Evolutionary conservation across 2,888 invertebrate genomes (phyloP), one percentile per base, ranked within the genome.

Genomic region (Liodrosophila aerea): DNA sequence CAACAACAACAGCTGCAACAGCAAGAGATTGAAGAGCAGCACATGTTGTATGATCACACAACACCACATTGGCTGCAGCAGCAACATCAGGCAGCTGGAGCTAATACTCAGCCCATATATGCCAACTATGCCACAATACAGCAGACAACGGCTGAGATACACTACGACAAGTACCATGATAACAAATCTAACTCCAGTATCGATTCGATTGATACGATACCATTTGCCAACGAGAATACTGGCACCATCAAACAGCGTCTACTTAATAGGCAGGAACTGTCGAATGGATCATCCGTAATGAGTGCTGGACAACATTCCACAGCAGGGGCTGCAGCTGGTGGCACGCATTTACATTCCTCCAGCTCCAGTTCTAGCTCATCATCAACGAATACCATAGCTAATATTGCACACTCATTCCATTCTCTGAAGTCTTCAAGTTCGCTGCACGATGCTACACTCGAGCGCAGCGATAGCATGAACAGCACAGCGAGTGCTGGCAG

Each of bases 151-250:
- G 93, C 92, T 2, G 93, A 93, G 87, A 92, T 93, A 71, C 91
- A 91, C 84, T 88, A 89, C 71, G 91, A 91, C 81, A 91, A 90
- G 81, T 87, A 88, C 67, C 89, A 90, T 63, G 90, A 90, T 78
- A 90, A 83, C 80, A 90, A 90, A 96, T 97, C 96, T 89, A 96
- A 95, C 92, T 97, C 97, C 84, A 98, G 97, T 91, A 96, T 97
- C 73, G 98, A 98, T 92, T 97, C 97, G 43, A 90, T 90, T 59
- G 98, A 98, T 90, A 96, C 96, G 88, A 93, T 97, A 89, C 98
- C 98, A 34, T 99, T 99, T 91, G 98, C 98, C 75, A 98, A 99
- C 90, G 98, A 99, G 90, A 98, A 99, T 91, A 98, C 98, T 31
- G 99, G 98, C 54, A 99, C 99, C 50, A 98, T 99, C 88, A 97